Base-by-base conservation (phyloP, 2,797 vertebrate genomes). In the Odontamblyopus lacepedii region DNA sequence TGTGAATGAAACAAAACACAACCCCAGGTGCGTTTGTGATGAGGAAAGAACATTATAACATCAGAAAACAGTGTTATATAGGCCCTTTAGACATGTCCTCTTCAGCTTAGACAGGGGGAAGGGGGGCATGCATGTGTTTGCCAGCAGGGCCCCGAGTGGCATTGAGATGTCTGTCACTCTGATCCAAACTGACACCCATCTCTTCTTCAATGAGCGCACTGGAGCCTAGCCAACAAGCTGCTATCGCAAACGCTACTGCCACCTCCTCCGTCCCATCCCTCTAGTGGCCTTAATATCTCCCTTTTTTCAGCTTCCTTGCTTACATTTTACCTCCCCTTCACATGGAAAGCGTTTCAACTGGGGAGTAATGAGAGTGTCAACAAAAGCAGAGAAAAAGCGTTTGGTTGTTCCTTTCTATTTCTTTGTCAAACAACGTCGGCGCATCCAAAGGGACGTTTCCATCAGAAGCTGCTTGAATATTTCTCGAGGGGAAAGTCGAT, bases 151-250 rank as follows among this genome's bases (percentile, higher is more conserved):
- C 80, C 73, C 53, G 55, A 77, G 76, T 78, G 72, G 85, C 78
- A 81, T 72, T 72, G 76, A 29, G 59, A 83, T 91, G 87, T 88
- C 88, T 84, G 74, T 91, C 85, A 88, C 59, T 63, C 29, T 78
- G 81, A 89, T 89, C 9, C 65, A 71, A 88, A 75, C 57, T 84
- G 88, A 89, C 85, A 89, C 79, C 77, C 64, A 70, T 77, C 77
- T 86, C 82, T 79, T 81, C 85, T 88, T 87, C 89, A 85, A 80
- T 87, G 81, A 85, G 87, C 77, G 83, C 78, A 71, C 77, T 89
- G 88, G 88, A 87, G 84, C 74, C 81, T 70, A 79, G 86, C 88
- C 89, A 91, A 80, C 80, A 88, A 88, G 73, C 83, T 83, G 83
- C 84, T 74, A 27, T 23, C 76, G 72, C 77, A 67, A 48, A 15